These are phyloP conservation scores for Dromococcyx pavoninus DNA, from an alignment of 2,797 vertebrate genomes.

Conservation along the genomic window DNA sequence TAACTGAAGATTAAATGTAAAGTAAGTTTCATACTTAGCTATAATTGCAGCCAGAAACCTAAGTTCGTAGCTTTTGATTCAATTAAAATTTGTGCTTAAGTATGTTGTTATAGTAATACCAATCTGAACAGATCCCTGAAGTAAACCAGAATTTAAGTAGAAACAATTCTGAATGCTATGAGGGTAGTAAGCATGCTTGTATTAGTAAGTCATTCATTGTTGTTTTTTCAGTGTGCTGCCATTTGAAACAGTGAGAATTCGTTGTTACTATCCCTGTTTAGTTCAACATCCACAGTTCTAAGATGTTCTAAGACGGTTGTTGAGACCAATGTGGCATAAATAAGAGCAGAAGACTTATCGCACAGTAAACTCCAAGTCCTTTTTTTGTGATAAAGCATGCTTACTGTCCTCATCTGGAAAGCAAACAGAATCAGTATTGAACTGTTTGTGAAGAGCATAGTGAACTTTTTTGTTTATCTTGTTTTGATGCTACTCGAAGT, in stretches of 20 bases:
- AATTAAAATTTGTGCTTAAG: not conserved
- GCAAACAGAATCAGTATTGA: not conserved
- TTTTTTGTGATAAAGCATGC: not conserved
- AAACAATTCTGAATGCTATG: not conserved
- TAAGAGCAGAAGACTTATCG: not conserved
- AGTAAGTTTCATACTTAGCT: not conserved
- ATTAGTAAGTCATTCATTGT: not conserved
- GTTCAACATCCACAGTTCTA: slow-evolving; percentile 2
- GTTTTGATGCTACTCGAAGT: not conserved
- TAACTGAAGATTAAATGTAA: not conserved
- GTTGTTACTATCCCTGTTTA: not conserved
- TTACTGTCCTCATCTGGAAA: not conserved
- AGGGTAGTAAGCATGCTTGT: not conserved
- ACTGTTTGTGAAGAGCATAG: not conserved
- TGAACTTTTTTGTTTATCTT: accelerated
- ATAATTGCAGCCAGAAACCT: not conserved
- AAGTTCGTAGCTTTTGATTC: not conserved
- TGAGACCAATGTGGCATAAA: not conserved
- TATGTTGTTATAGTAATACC: not conserved
- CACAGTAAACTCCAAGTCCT: not conserved
- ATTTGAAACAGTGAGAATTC: not conserved
- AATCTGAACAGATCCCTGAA: not conserved
- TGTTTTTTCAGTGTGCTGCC: not conserved
- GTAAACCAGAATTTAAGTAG: not conserved
- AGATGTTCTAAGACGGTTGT: too few species aligned